Evolutionary conservation across 2,113 vertebrate genomes (phyloP).

Genomic region (Pseudonaja textilis): DNA sequence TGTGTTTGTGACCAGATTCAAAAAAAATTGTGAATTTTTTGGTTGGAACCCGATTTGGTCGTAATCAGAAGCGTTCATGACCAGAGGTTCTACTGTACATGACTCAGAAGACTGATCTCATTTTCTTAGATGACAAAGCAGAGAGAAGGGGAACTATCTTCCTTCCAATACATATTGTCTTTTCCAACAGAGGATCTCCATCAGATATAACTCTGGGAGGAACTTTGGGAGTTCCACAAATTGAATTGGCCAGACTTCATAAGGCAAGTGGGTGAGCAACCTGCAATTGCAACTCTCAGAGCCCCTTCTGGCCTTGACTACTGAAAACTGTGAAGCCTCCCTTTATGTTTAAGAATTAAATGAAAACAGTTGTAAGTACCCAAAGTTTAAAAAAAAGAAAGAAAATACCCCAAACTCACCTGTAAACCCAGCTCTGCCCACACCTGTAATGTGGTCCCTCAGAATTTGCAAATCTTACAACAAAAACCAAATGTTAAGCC

Average conservation of each 20-base stretch:
- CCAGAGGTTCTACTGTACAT: background rate
- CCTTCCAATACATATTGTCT: background rate
- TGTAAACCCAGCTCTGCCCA: background rate
- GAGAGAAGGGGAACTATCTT: background rate
- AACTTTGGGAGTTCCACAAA: background rate
- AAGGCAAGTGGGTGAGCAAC: background rate
- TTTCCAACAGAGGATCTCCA: background rate
- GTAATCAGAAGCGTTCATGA: too few species aligned
- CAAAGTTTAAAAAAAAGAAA: background rate
- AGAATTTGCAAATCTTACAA: background rate
- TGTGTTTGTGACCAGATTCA: too few species aligned
- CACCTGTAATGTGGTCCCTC: background rate
- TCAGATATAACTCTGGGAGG: background rate
- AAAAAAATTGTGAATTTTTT: too few species aligned
- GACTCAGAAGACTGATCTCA: background rate
- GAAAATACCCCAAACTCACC: background rate
- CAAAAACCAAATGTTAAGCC: background rate
- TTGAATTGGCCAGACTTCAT: background rate
- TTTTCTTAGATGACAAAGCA: background rate
- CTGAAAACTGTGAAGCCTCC: background rate
- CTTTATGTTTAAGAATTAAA: background rate
- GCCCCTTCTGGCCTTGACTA: background rate
- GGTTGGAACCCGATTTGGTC: too few species aligned
- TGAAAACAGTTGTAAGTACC: background rate
- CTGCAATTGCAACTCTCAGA: background rate